These are phyloP conservation scores for Alloscopus bannaensis DNA, from an alignment of 2,888 invertebrate species.

Conservation along the genomic window DNA sequence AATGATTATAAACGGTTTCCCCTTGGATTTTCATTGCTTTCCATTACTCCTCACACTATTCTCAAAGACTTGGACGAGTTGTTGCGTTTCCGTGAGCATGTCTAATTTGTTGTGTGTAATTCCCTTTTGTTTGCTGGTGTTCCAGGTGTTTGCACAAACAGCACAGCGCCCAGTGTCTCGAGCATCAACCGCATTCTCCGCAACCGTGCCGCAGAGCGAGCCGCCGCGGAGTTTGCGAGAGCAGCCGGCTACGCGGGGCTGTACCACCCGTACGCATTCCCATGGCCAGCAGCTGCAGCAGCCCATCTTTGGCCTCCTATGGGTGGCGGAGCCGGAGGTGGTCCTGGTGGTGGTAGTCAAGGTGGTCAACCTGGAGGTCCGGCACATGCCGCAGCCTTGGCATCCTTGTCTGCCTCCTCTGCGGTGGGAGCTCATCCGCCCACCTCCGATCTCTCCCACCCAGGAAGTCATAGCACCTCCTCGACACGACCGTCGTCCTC, in stretches of 20 bases:
- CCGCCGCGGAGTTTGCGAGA: conserved; percentile 95
- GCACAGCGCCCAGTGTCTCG: conserved; percentile 96
- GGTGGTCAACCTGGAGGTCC: conserved; percentile 74
- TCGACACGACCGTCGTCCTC: conserved; percentile 73
- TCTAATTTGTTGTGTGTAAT: conserved; percentile 5
- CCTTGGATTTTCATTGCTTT: too few relatives aligned
- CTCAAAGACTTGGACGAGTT: too few relatives aligned
- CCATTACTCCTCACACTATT: too few relatives aligned
- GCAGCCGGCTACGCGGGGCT: conserved; percentile 93
- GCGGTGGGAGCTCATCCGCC: conserved; percentile 67
- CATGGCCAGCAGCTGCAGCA: conserved; percentile 75
- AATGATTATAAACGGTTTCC: conserved; percentile 11
- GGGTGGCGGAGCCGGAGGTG: conserved; percentile 65
- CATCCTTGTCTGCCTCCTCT: conserved; percentile 67
- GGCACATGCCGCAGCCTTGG: conserved; percentile 65
- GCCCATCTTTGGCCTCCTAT: conserved; percentile 78
- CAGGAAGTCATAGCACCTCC: conserved; percentile 72
- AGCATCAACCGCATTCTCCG: conserved; percentile 97
- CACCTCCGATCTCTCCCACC: conserved; percentile 76
- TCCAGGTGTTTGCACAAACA: conserved; percentile 94
- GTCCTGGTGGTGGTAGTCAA: conserved; percentile 65
- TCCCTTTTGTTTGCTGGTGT: conserved; percentile 65
- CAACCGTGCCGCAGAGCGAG: conserved; percentile 96
- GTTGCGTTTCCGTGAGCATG: conserved; percentile 5
- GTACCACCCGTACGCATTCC: conserved; percentile 82